phyloP scores from a whole-genome alignment of 2,888 invertebrate genomes.

The Megaustenia siamemsis region DNA sequence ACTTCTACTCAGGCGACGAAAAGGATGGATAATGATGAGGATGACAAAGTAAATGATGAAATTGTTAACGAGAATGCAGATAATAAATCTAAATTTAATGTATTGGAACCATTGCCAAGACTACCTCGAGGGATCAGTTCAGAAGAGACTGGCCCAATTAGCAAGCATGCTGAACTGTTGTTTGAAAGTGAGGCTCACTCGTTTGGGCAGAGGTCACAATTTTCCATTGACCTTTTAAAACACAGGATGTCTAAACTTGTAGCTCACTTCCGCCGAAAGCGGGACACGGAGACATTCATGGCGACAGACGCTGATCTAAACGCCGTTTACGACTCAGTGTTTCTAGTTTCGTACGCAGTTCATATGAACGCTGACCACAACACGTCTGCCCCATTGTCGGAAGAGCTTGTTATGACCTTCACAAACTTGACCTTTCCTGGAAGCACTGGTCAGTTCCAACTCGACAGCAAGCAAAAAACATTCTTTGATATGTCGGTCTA shows the following conservation, averaged over 20 bases:
- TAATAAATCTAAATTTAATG: not conserved
- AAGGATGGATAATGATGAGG: too few relatives aligned
- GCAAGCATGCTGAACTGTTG: not conserved
- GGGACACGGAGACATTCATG: slow-evolving; percentile 10
- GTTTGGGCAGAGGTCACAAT: not conserved
- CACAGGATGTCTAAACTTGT: not conserved
- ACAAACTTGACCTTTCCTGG: slow-evolving; percentile 22
- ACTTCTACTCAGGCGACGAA: not conserved
- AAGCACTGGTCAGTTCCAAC: not conserved
- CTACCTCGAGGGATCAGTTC: not conserved
- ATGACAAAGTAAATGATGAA: too few relatives aligned
- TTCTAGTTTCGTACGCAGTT: slow-evolving; percentile 13
- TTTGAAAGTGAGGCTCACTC: not conserved
- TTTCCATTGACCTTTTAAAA: not conserved
- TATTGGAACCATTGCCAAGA: not conserved
- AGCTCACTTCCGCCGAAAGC: not conserved
- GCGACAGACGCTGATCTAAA: slow-evolving; percentile 19
- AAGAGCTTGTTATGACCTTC: not conserved
- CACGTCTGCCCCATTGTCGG: not conserved
- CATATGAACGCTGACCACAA: not conserved
- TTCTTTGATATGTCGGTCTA: slow-evolving; percentile 27
- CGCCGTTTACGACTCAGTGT: slow-evolving; percentile 46
- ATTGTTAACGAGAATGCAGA: not conserved
- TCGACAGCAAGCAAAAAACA: not conserved
- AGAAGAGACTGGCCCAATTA: not conserved